A percentile compares a stretch with the other conserved stretches of the same genome.
These are phyloP conservation scores for Ardeotis arabs DNA, from an alignment of 2,113 vertebrate species.

Conservation along the genomic window DNA sequence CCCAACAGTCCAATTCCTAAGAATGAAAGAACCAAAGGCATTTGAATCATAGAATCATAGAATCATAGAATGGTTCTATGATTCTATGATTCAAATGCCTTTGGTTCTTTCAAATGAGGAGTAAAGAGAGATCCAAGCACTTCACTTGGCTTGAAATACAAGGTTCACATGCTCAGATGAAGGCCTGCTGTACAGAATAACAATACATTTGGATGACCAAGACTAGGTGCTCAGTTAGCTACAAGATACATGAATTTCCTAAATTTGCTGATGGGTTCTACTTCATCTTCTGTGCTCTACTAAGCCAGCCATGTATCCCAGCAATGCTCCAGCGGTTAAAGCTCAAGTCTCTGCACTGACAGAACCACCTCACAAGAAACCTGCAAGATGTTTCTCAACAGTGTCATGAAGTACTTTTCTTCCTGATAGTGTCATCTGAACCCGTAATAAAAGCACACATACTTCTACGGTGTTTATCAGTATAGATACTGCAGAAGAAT, in stretches of 20 bases:
- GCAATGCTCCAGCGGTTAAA: not conserved
- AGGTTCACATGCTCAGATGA: not conserved
- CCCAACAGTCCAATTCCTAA: not conserved
- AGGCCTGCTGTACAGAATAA: not conserved
- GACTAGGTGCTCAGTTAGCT: not conserved
- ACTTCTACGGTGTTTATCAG: not conserved
- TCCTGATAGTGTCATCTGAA: not conserved
- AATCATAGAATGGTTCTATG: too few relatives aligned
- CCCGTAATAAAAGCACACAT: not conserved
- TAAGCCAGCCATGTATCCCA: not conserved
- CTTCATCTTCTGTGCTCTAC: not conserved
- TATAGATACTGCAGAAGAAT: not conserved
- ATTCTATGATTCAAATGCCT: too few relatives aligned
- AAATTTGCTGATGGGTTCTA: not conserved
- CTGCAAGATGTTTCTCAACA: not conserved
- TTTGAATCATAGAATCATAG: not conserved
- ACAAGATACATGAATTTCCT: not conserved
- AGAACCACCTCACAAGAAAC: not conserved
- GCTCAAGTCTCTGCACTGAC: not conserved
- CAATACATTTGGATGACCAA: rapidly evolving
- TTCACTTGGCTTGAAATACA: not conserved
- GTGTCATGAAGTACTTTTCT: not conserved
- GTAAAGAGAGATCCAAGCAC: not conserved
- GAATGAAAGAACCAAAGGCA: not conserved
- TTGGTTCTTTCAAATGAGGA: not conserved